Conservation (phyloP, 2,113 vertebrate genomes). For the Pogonocichla stellata region DNA sequence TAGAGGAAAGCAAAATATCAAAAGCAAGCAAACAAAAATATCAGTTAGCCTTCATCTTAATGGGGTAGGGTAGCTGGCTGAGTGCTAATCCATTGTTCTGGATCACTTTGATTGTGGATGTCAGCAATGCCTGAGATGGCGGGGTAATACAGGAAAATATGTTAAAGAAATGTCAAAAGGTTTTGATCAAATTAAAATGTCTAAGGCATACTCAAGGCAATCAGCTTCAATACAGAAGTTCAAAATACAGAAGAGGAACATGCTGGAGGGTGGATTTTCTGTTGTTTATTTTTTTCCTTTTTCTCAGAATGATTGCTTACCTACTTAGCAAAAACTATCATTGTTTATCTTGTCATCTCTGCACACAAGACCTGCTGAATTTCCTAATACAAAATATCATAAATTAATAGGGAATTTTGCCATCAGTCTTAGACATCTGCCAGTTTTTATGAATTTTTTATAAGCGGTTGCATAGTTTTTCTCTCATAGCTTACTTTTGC, state of each 20-base stretch:
- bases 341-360: not conserved
- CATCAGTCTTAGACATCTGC: not conserved
- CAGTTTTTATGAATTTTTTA: not conserved
- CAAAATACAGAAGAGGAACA: not conserved
- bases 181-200: constrained; percentile 46
- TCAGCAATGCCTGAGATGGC: not conserved
- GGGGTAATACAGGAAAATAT: not conserved
- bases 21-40: constrained; percentile 37
- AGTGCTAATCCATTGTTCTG: not conserved
- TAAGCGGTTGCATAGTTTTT: not conserved
- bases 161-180: constrained; percentile 12
- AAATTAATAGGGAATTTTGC: constrained; percentile 19
- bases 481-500: not conserved
- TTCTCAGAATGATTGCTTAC: not conserved
- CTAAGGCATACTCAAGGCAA: not conserved
- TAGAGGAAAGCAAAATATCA: constrained; percentile 39
- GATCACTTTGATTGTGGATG: not conserved
- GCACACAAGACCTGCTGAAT: not conserved
- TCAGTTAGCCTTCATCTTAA: not conserved
- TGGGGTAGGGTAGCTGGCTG: not conserved
- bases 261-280: not conserved
- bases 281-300: not conserved
- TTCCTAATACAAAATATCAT: not conserved
- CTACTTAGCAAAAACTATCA: not conserved
- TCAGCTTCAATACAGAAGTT: not conserved